Percentiles rank a stretch among this genome's conserved stretches.
Evolutionary conservation across 2,888 invertebrate species (phyloP).

Genomic region (Lasioglossum leucozonium): DNA sequence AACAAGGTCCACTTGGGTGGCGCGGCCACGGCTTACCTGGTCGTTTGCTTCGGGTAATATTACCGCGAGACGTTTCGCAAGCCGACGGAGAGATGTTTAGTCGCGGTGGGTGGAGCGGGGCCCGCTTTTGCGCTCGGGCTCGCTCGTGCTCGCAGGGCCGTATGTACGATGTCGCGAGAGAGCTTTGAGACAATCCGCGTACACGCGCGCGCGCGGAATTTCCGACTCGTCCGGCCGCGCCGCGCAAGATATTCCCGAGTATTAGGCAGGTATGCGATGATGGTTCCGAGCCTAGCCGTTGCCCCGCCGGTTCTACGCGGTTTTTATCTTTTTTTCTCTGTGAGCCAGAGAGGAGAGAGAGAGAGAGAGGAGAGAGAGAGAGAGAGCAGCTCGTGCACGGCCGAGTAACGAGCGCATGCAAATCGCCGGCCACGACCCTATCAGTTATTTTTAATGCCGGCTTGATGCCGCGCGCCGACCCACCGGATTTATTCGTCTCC

Average conservation of each 20-base stretch:
- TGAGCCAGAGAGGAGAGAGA: background rate
- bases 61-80: constrained; percentile 75
- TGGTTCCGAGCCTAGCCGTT: constrained; percentile 49
- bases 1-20: constrained; percentile 83
- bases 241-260: constrained; percentile 65
- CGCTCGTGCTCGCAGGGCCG: background rate
- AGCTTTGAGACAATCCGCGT: constrained; percentile 27
- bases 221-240: background rate
- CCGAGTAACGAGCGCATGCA: constrained; percentile 71
- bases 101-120: constrained; percentile 68
- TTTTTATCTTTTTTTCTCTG: background rate
- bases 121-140: background rate
- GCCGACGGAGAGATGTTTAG: constrained; percentile 70
- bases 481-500: constrained; percentile 63
- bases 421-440: constrained; percentile 69
- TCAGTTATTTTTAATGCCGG: constrained; percentile 71
- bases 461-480: constrained; percentile 58
- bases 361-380: too few relatives aligned
- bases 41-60: constrained; percentile 77
- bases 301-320: background rate
- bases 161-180: constrained; percentile 65
- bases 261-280: constrained; percentile 68
- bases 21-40: constrained; percentile 72
- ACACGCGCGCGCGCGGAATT: constrained; percentile 18
- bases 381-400: background rate